Evolutionary conservation across 2,888 invertebrate genomes (phyloP).

Genomic region (Dryobota labecula): DNA sequence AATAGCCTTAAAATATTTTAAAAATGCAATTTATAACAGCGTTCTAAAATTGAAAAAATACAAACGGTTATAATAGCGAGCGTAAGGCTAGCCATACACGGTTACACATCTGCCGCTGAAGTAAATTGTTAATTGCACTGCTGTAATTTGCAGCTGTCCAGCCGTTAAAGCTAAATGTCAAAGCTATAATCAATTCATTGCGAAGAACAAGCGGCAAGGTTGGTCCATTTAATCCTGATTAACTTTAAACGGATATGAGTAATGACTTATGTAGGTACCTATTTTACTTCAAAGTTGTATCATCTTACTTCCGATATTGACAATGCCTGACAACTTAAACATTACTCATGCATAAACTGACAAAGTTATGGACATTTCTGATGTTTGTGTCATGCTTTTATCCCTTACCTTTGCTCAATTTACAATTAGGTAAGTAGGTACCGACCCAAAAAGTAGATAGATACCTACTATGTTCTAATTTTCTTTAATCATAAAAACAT

Average conservation of each 20-base stretch:
- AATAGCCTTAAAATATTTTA: constrained; percentile 5
- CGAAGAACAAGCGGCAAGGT: constrained; percentile 75
- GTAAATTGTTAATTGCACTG: constrained; percentile 78
- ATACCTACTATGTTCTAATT: neutral
- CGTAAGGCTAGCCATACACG: constrained; percentile 72
- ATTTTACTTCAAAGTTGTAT: constrained; percentile 47
- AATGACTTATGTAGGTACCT: constrained; percentile 62
- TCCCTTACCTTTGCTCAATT: neutral
- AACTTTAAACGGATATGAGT: constrained; percentile 66
- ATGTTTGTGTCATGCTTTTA: constrained; percentile 8
- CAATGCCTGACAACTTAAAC: constrained; percentile 20
- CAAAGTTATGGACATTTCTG: constrained; percentile 32
- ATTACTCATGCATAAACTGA: constrained; percentile 44
- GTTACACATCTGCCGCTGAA: constrained; percentile 81
- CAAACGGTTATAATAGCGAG: constrained; percentile 71
- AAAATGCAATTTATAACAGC: constrained; percentile 9
- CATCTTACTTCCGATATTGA: constrained; percentile 53
- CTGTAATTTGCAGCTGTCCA: constrained; percentile 83
- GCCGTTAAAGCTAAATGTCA: constrained; percentile 86
- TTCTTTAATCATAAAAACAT: neutral
- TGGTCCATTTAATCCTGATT: constrained; percentile 72
- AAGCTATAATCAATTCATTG: constrained; percentile 82
- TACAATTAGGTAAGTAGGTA: too few species aligned
- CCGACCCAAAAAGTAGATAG: too few species aligned
- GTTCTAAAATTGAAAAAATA: constrained; percentile 69